Evolutionary conservation across 2,113 vertebrate genomes (phyloP), one percentile per base, ranked within the genome.

Genomic region (Manacus vitellinus): DNA sequence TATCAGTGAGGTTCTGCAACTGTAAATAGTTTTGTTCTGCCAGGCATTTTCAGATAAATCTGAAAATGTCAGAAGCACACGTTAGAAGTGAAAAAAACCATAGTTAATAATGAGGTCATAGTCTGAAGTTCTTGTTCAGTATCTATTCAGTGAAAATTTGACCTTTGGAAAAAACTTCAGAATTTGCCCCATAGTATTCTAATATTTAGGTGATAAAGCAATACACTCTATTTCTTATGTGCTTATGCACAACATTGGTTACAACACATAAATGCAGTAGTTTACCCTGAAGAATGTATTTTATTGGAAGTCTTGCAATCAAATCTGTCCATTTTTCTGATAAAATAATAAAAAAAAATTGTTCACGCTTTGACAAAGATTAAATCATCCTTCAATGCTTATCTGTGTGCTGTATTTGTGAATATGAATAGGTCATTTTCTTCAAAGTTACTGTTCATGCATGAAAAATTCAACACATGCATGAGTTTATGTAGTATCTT

Each of bases 1-100:
- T 79, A 91, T 49, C 51, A 88, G 75, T 96, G 92, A 96, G 70
- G 97, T 95, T 97, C 93, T 96, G 87, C 15, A 35, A 95, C 91
- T 95, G 84, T 85, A 96, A 97, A 96, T 84, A 94, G 79, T 94
- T 97, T 88, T 96, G 94, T 96, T 97, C 25, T 93, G 92, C 85
- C 95, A 97, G 82, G 93, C 91, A 94, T 95, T 96, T 97, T 97
- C 52, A 77, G 28, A 28, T 84, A 81, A 66, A 89, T 31, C 67
- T 96, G n/a, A 97, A 95, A 97, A 95, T 91, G 54, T 97, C 94
- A 95, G 84, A 89, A 95, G 90, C 87, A 96, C 62, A 92, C 52
- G 8, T 78, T 94, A 92, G 76, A 96, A 97, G 91, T 95, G 24
- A 71, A 62, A 71, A 18, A 85, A 74, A 74, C 14, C 16, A 23